Evolutionary conservation across 2,113 vertebrate species (phyloP).

Genomic region (Etheostoma cragini): DNA sequence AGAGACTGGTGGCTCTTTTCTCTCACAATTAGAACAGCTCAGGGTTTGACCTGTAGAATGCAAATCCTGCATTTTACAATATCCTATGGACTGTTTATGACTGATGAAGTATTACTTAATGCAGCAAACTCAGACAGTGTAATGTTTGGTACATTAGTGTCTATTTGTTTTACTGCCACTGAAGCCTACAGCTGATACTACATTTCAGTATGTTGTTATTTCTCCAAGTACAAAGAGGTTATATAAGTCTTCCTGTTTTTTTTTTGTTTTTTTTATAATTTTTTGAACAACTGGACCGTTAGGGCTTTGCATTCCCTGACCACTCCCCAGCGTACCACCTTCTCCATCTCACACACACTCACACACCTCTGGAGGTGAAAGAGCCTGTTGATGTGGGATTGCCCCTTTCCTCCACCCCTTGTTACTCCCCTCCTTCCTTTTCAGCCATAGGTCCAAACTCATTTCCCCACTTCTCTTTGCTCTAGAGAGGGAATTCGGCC

Average conservation of each 20-base stretch:
- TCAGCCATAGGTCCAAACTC: constrained; percentile 29
- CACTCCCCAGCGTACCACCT: constrained; percentile 64
- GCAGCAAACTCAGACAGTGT: neutral
- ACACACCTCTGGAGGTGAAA: constrained; percentile 78
- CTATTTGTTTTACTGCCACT: neutral
- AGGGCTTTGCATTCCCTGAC: constrained; percentile 51
- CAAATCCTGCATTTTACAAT: constrained; percentile 1
- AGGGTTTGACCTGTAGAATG: neutral
- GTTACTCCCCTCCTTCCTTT: constrained; percentile 44
- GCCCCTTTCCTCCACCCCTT: constrained; percentile 47
- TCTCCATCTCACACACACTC: constrained; percentile 52
- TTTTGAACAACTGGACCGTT: constrained; percentile 71
- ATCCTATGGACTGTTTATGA: neutral
- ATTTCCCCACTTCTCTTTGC: constrained; percentile 31
- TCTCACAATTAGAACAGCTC: constrained; percentile 10
- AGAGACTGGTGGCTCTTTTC: constrained; percentile 12
- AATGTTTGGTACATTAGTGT: neutral
- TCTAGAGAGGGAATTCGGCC: constrained; percentile 48
- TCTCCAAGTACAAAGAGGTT: neutral
- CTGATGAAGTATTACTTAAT: neutral
- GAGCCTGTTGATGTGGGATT: constrained; percentile 77
- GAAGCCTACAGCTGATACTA: neutral
- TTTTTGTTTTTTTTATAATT: constrained; percentile 24
- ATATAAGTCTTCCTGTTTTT: constrained; percentile 23
- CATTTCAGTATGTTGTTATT: neutral